phyloP scores from a whole-genome alignment of 2,888 invertebrate genomes.

The Hemistola chrysoprasaria region DNA sequence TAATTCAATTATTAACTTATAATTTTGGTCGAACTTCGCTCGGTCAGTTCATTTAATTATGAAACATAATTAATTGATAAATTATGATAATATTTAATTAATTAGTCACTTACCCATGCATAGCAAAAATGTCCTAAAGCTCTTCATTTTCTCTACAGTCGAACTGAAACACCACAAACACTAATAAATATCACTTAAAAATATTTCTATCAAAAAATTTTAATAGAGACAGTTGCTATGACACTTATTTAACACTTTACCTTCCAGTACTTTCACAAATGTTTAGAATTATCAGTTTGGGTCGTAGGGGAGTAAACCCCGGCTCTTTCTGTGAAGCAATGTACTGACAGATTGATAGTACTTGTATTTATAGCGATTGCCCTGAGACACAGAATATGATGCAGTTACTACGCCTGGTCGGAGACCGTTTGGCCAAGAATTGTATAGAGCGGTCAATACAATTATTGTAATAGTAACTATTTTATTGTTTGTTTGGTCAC shows the following conservation, averaged over 20 bases:
- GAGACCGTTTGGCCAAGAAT: slow-evolving; percentile 25
- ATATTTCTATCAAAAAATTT: too few species aligned
- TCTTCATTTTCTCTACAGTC: slow-evolving; percentile 67
- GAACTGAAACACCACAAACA: slow-evolving; percentile 61
- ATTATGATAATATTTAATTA: too few species aligned
- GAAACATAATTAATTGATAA: too few species aligned
- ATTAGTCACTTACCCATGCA: slow-evolving; percentile 60
- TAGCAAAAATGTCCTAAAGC: slow-evolving; percentile 56
- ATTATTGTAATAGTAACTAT: slow-evolving; percentile 25
- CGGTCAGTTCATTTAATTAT: too few species aligned
- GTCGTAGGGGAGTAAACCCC: slow-evolving; percentile 57
- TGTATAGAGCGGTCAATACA: slow-evolving; percentile 48
- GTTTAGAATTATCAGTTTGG: slow-evolving; percentile 47
- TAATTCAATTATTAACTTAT: too few species aligned
- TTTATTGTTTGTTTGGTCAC: slow-evolving; percentile 31
- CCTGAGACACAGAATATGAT: slow-evolving; percentile 13
- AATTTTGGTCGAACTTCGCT: too few species aligned
- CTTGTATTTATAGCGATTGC: slow-evolving; percentile 71
- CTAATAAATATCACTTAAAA: slow-evolving; percentile 20
- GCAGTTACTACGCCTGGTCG: slow-evolving; percentile 12
- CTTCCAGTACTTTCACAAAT: slow-evolving; percentile 73
- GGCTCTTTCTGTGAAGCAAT: slow-evolving; percentile 66
- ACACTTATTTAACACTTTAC: slow-evolving; percentile 33
- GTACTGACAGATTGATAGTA: slow-evolving; percentile 45
- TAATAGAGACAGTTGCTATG: slow-evolving; percentile 11